Conservation (phyloP, 2,888 invertebrate genomes). For the Polydrusus pterygomalis region DNA sequence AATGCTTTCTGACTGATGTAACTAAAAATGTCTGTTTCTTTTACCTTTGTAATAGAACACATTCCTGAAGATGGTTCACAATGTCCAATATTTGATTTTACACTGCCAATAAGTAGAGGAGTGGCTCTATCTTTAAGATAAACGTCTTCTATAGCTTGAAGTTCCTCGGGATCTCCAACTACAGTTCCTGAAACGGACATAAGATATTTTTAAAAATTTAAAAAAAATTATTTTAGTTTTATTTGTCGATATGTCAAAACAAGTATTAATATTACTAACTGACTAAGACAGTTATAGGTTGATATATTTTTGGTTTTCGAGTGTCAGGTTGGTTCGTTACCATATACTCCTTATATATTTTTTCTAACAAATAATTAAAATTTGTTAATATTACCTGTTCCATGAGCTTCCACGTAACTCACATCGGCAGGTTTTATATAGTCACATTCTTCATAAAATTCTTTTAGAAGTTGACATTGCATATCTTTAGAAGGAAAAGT, state of each 20-base stretch:
- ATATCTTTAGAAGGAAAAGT: slow-evolving; percentile 72
- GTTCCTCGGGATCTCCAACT: slow-evolving; percentile 95
- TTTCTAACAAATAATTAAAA: slow-evolving; percentile 67
- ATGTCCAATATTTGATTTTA: slow-evolving; percentile 96
- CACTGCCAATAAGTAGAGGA: slow-evolving; percentile 88
- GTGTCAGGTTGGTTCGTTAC: too few species aligned
- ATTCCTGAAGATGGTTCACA: slow-evolving; percentile 91
- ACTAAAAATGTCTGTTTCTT: background rate
- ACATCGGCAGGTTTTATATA: slow-evolving; percentile 80
- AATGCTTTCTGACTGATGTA: background rate
- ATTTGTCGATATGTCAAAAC: too few species aligned
- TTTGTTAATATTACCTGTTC: slow-evolving; percentile 74
- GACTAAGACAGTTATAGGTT: too few species aligned
- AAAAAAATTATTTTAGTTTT: too few species aligned
- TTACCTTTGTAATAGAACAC: slow-evolving; percentile 87
- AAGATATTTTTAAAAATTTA: too few species aligned
- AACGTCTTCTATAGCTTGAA: slow-evolving; percentile 86
- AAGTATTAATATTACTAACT: too few species aligned
- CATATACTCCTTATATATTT: background rate
- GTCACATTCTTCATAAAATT: slow-evolving; percentile 80
- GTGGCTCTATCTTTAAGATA: slow-evolving; percentile 81
- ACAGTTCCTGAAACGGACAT: slow-evolving; percentile 72
- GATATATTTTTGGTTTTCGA: too few species aligned
- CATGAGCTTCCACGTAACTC: slow-evolving; percentile 91
- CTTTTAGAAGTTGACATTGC: slow-evolving; percentile 77